Base-by-base conservation (phyloP, 2,888 invertebrate species). In the Chrysotoxum bicinctum region DNA sequence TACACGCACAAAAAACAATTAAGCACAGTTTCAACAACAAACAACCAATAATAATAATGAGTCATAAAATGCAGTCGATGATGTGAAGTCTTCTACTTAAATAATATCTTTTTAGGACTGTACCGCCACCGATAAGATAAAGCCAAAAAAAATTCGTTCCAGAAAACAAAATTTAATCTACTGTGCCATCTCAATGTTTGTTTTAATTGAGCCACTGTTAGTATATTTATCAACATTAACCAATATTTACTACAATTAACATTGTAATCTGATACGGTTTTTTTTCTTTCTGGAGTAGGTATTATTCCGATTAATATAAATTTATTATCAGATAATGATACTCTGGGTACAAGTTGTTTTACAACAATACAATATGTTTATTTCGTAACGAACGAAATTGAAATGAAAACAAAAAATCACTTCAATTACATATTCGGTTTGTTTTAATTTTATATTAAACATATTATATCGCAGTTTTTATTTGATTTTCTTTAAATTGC, bases 131-230 rank as follows among this genome's bases (percentile, higher is more conserved):
- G 62, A 66, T 66, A 48, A 66, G 64, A 66, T 66, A 66, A 48
- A 66, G 21, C 14, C n/a, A 8, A 48, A 19, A 19, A 7, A 26
- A 60, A 16, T 35, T 62, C 16, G 9, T 26, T 43, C 26, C 26
- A 23, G 21, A 40, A 43, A 40, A 35, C 21, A 26, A 23, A 16
- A 16, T 23, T 40, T 23, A 60, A 76, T 48, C 72, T 70, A 77
- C 72, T 70, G 23, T 45, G 54, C 45, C 35, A 52, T 68, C 58
- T 64, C 45, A 8, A 19, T 56, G 48, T 66, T 62, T 66, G 32
- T 23, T 66, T 79, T 52, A 73, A 79, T 73, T 79, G 73, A 54
- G 73, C 73, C 79, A 74, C 68, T 66, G 56, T 26, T 66, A 52
- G 14, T 62, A 16, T 32, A 52, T 74, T 43, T 68, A 60, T 45